Evolutionary conservation across 2,888 invertebrate species (phyloP).

Genomic region (Caenorhabditis sp.): DNA sequence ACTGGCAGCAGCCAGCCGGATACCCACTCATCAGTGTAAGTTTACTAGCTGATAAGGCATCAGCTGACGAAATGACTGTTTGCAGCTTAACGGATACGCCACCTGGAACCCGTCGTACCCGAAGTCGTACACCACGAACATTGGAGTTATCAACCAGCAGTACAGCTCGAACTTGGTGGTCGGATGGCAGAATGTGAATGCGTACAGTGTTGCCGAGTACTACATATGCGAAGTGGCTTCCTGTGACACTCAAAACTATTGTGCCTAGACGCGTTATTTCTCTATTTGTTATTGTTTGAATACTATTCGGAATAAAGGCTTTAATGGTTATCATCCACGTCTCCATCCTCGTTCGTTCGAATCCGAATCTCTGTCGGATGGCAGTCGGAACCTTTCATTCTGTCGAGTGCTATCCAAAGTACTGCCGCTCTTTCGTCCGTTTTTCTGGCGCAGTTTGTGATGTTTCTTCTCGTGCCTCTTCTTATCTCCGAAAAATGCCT

Average conservation of each 20-base stretch:
- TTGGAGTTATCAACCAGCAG: constrained; percentile 36
- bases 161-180: constrained; percentile 3
- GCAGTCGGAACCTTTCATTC: too few relatives aligned
- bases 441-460: too few relatives aligned
- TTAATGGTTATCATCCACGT: too few relatives aligned
- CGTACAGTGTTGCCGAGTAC: constrained; percentile 29
- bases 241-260: constrained; percentile 44
- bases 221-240: constrained; percentile 42
- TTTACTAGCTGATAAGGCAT: too few relatives aligned
- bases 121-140: constrained; percentile 8
- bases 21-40: constrained; percentile 24
- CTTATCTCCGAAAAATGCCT: too few relatives aligned
- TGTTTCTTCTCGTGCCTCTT: too few relatives aligned
- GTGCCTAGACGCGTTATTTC: constrained; percentile 30
- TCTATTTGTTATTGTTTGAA: not conserved
- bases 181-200: constrained; percentile 49
- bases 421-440: too few relatives aligned
- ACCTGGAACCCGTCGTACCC: constrained; percentile 44
- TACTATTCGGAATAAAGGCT: too few relatives aligned
- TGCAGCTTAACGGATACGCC: constrained; percentile 30
- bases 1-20: constrained; percentile 48
- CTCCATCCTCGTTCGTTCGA: too few relatives aligned
- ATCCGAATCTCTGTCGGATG: too few relatives aligned
- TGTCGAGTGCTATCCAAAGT: too few relatives aligned
- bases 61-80: not conserved